phyloP scores from a whole-genome alignment of 1,140 invertebrate genomes.

The Magallana ariakensis region DNA sequence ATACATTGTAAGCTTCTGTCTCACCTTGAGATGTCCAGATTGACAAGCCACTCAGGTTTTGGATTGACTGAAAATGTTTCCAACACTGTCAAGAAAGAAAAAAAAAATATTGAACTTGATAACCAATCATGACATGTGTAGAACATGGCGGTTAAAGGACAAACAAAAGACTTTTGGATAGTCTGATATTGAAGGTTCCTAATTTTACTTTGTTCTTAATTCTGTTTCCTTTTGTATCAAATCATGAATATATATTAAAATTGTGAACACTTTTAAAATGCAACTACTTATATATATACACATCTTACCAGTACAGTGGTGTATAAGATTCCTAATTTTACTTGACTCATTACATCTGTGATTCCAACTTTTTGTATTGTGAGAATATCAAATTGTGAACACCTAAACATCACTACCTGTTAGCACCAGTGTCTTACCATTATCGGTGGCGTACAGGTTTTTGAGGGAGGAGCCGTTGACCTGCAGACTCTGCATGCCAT shows the following conservation, averaged over 20 bases:
- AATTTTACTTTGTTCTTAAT: no score
- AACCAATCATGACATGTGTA: background rate
- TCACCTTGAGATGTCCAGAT: slow-evolving; percentile 77
- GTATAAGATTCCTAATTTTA: no score
- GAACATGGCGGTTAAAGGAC: no score
- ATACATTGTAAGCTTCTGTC: slow-evolving; percentile 50
- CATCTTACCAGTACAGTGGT: no score
- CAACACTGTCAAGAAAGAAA: slow-evolving; percentile 67
- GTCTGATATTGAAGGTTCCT: no score
- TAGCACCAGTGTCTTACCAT: slow-evolving; percentile 66
- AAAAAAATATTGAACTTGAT: background rate
- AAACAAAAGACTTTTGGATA: no score
- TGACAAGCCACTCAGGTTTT: slow-evolving; percentile 77
- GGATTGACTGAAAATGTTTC: slow-evolving; percentile 74
- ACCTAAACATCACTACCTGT: background rate
- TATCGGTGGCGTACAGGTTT: slow-evolving; percentile 74
- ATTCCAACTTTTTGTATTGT: no score
- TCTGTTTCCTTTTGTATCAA: no score
- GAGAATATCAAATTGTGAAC: background rate
- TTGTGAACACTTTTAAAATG: no score
- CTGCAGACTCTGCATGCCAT: slow-evolving; percentile 72
- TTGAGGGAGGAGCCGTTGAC: slow-evolving; percentile 76
- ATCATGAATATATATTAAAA: no score
- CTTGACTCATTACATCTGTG: no score
- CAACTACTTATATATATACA: no score